phyloP scores from a whole-genome alignment of 2,113 vertebrate genomes.

The Sorex araneus region DNA sequence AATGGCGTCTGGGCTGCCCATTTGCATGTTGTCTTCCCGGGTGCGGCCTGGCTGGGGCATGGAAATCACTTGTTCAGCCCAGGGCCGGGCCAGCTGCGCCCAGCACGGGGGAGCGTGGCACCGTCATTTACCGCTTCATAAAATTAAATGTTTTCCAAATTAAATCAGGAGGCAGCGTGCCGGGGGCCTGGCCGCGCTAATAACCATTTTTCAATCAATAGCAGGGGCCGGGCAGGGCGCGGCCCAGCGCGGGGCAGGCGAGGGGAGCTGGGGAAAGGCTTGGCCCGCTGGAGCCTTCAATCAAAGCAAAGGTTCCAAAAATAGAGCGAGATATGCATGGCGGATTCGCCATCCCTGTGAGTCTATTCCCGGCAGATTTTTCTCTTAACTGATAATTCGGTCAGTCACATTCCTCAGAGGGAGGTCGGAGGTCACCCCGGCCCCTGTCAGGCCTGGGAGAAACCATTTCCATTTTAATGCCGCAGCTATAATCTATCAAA shows the following conservation, averaged over 20 bases:
- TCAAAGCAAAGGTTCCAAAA: slow-evolving; percentile 88
- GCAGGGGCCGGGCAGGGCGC: slow-evolving; percentile 64
- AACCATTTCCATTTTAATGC: slow-evolving; percentile 99
- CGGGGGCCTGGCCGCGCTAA: slow-evolving; percentile 91
- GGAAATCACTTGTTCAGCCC: slow-evolving; percentile 95
- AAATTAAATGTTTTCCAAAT: slow-evolving; percentile 96
- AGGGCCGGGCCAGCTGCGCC: slow-evolving; percentile 92
- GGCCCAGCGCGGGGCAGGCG: slow-evolving; percentile 40
- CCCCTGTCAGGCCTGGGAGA: slow-evolving; percentile 94
- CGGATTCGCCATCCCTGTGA: slow-evolving; percentile 88
- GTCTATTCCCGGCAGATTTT: slow-evolving; percentile 93
- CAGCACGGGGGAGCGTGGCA: slow-evolving; percentile 90
- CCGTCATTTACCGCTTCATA: slow-evolving; percentile 94
- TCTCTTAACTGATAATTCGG: slow-evolving; percentile 95
- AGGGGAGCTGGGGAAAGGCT: slow-evolving; percentile 11
- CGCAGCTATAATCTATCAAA: slow-evolving; percentile 98
- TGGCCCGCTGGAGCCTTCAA: slow-evolving; percentile 85
- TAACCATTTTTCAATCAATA: slow-evolving; percentile 94
- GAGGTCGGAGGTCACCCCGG: slow-evolving; percentile 93
- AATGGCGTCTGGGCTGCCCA: slow-evolving; percentile 91
- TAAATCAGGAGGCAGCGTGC: slow-evolving; percentile 92
- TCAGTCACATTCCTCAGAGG: slow-evolving; percentile 93
- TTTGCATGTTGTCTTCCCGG: slow-evolving; percentile 94
- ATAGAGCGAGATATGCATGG: slow-evolving; percentile 89
- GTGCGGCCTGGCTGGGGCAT: slow-evolving; percentile 93